These are phyloP conservation scores for Caretta caretta DNA, from an alignment of 2,113 vertebrate genomes.

Conservation along the genomic window DNA sequence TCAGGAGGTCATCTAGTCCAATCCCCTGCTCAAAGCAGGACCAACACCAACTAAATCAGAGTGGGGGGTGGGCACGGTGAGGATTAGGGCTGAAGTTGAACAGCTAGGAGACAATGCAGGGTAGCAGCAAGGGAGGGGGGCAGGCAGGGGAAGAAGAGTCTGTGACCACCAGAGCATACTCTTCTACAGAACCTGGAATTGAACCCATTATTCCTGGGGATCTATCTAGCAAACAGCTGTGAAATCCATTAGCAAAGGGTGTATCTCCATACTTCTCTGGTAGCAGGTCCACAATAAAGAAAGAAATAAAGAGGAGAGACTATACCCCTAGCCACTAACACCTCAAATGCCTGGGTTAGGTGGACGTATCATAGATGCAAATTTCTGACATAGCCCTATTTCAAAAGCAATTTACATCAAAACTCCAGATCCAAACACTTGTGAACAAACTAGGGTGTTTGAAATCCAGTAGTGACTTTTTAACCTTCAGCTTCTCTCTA, in stretches of 20 bases:
- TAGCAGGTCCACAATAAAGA: too few species aligned
- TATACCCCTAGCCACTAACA: not conserved
- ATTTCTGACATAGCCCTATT: not conserved
- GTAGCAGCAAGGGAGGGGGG: not conserved
- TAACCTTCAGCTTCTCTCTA: slow-evolving; percentile 14
- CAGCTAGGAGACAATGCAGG: not conserved
- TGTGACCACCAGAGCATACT: not conserved
- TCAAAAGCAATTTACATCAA: not conserved
- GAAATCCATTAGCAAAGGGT: not conserved
- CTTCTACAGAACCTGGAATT: not conserved
- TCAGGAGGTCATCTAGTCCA: too few species aligned
- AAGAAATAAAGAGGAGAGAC: not conserved
- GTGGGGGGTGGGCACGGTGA: not conserved
- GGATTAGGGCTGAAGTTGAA: not conserved
- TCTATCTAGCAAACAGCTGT: not conserved
- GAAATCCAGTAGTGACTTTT: slow-evolving; percentile 5
- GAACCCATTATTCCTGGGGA: not conserved
- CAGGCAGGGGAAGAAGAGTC: not conserved
- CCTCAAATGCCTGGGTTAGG: not conserved
- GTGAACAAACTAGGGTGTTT: not conserved
- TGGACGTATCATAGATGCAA: not conserved
- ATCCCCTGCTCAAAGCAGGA: too few species aligned
- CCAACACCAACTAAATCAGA: not conserved
- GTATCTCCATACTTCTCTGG: not conserved
- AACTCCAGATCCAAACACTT: not conserved